Evolutionary conservation across 2,797 vertebrate genomes (phyloP), one percentile per base, ranked within the genome.

Genomic region (Alosa sapidissima): DNA sequence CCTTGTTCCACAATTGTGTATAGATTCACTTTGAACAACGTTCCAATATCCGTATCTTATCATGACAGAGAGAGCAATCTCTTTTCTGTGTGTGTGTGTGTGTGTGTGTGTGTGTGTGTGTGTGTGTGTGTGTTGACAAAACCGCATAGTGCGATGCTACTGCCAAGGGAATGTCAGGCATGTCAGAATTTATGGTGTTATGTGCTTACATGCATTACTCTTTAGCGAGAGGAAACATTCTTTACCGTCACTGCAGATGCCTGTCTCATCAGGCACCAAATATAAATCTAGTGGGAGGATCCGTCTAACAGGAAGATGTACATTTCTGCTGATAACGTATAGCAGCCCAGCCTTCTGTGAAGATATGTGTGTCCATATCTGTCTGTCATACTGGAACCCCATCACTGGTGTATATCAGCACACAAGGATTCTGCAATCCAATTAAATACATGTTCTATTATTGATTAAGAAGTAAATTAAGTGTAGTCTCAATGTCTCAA

Each of bases 111-210:
- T 75, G 68, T 75, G 14, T 75, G 68, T 75, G 21, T 21, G 58
- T 60, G 5, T 60, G 58, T 60, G 21, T 21, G 58, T 19, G 14
- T 75, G 68, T 75, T 41, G 68, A 41, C 6, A 1, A 62, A 24
- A 45, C 14, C 45, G 14, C 33, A 16, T 72, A 47, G 72, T 19
- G 41, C 1, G 16, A 7, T 13, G 47, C 5, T 14, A 36, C 16
- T 45, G 72, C 41, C 68, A 78, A 47, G 36, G 21, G 68, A 13
- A 19, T 72, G 68, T 72, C 68, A 36, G 68, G 72, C 45, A 78
- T 78, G 36, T 78, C 13, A 47, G 41, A 78, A 78, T 78, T 78
- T 9, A 78, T 78, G 72, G 72, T 78, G 36, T 47, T 47, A 45
- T 19, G 36, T 78, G 72, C 72, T 78, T 47, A 47, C 72, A 47